Conservation (phyloP, 2,888 invertebrate species). For the Scelioninae gen. 1 region DNA sequence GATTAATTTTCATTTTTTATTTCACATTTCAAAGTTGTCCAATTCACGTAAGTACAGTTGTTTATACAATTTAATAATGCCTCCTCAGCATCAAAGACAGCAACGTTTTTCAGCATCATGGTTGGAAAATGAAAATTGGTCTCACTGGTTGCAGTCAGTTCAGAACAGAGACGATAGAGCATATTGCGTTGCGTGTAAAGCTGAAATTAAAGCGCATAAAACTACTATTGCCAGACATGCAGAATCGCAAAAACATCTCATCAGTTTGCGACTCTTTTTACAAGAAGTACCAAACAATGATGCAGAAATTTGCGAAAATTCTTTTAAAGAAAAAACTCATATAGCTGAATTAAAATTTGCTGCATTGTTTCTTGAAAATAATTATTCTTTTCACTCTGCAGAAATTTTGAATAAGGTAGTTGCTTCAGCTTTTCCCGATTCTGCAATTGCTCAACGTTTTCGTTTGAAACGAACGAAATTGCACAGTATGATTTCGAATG, state of each 20-base stretch:
- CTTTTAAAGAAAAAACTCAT: background rate
- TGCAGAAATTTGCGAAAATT: background rate
- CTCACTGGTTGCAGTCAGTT: too few species aligned
- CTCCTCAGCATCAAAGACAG: too few species aligned
- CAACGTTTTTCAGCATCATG: too few species aligned
- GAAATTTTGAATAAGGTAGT: background rate
- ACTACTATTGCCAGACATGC: slow-evolving; percentile 6
- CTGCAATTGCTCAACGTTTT: slow-evolving; percentile 4
- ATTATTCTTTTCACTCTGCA: slow-evolving; percentile 10
- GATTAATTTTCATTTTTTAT: too few species aligned
- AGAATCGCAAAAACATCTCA: background rate
- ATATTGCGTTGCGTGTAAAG: background rate
- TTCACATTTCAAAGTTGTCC: too few species aligned
- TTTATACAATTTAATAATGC: too few species aligned
- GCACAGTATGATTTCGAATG: background rate
- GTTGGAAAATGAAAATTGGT: too few species aligned
- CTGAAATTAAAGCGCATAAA: slow-evolving; percentile 5
- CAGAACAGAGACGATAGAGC: too few species aligned
- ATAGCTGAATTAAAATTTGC: slow-evolving; percentile 9
- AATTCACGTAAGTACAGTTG: too few species aligned
- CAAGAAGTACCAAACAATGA: background rate
- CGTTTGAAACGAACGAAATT: slow-evolving; percentile 8
- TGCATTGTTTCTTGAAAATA: slow-evolving; percentile 14
- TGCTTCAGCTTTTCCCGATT: slow-evolving; percentile 10
- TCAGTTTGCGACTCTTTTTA: background rate